Percentiles rank a stretch among this genome's conserved stretches.
Evolutionary conservation across 2,888 invertebrate genomes (phyloP).

Genomic region (Drosophila antonietae): DNA sequence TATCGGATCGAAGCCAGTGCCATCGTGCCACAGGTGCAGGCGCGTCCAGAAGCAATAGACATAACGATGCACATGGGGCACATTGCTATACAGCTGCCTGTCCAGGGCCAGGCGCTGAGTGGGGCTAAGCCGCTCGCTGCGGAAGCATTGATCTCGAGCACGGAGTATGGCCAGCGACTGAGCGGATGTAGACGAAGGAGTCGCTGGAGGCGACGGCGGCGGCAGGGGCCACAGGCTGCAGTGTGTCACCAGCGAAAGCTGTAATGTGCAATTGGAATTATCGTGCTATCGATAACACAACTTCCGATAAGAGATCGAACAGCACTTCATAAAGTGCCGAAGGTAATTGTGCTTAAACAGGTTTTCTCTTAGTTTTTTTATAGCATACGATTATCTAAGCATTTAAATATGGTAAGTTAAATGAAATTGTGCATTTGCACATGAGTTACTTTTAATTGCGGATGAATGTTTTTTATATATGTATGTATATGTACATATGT

Average conservation of each 20-base stretch:
- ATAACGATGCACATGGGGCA: constrained; percentile 28
- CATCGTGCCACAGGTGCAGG: constrained; percentile 37
- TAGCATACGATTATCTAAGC: not conserved
- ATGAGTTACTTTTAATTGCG: not conserved
- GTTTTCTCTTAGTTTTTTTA: not conserved
- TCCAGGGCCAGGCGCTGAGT: constrained; percentile 32
- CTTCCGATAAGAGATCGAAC: not conserved
- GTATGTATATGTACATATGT: not conserved
- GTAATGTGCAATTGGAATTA: not conserved
- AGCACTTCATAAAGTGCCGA: not conserved
- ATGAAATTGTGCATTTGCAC: not conserved
- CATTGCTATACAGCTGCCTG: constrained; percentile 22
- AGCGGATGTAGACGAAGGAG: not conserved
- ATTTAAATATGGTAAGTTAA: not conserved
- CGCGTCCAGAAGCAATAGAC: constrained; percentile 44
- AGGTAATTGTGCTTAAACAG: not conserved
- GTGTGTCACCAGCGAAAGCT: not conserved
- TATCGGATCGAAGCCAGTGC: constrained; percentile 23
- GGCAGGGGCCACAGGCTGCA: not conserved
- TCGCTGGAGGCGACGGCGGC: not conserved
- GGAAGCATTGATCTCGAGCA: constrained; percentile 26
- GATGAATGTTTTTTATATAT: not conserved
- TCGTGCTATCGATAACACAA: constrained; percentile 1
- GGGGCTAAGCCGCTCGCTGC: constrained; percentile 2
- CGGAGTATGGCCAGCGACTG: constrained; percentile 24